Conservation (phyloP, 1,140 invertebrate species). For the Anoplophora glabripennis region DNA sequence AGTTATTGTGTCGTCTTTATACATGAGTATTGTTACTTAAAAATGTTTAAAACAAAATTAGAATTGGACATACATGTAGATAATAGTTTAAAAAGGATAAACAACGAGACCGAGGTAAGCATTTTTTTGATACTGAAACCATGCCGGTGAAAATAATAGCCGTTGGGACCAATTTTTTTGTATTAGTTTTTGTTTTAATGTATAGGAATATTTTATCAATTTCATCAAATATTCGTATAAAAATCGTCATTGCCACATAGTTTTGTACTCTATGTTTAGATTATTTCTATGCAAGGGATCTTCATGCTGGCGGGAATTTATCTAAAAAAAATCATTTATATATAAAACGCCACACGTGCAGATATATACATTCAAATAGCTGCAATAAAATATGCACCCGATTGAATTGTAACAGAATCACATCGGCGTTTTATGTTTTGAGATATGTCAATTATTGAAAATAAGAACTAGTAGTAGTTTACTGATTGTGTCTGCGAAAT, state of each 20-base stretch:
- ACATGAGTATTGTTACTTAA: not conserved
- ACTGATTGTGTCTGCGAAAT: too few relatives aligned
- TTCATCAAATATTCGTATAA: not conserved
- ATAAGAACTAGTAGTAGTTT: too few relatives aligned
- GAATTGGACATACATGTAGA: constrained; percentile 69
- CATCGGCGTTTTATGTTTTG: too few relatives aligned
- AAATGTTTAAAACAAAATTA: constrained; percentile 65
- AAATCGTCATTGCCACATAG: not conserved
- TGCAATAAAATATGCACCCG: too few relatives aligned
- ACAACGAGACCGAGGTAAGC: constrained; percentile 64
- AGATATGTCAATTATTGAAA: too few relatives aligned
- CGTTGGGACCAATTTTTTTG: too few relatives aligned
- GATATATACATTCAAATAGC: too few relatives aligned
- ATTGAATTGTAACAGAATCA: too few relatives aligned
- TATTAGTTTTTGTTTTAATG: not conserved
- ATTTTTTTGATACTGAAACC: not conserved
- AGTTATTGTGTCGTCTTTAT: too few relatives aligned
- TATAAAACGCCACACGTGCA: too few relatives aligned
- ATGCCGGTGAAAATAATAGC: too few relatives aligned
- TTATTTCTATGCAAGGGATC: not conserved
- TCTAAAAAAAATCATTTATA: not conserved
- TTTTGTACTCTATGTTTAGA: not conserved
- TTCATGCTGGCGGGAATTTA: constrained; percentile 9
- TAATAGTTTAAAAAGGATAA: constrained; percentile 61
- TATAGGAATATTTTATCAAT: not conserved